Conservation (phyloP, 2,113 vertebrate genomes). For the Falcunculus frontatus region DNA sequence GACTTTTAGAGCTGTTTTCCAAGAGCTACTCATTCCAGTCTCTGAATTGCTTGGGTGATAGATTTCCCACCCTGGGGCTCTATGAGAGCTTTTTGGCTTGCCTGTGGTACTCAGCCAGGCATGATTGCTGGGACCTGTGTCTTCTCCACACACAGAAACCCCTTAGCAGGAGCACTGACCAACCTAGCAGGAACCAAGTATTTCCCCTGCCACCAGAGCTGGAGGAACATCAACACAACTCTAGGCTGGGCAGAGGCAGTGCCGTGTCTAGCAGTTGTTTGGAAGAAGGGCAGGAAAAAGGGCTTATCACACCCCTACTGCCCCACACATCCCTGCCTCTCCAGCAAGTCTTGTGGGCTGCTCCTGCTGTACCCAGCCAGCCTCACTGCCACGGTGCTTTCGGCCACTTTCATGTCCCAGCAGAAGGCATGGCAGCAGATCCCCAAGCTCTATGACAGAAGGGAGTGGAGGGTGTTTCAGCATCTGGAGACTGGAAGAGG, state of each 20-base stretch:
- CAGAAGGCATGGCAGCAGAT: not conserved
- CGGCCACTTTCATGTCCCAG: not conserved
- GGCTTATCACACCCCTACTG: fast-evolving
- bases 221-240: not conserved
- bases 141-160: not conserved
- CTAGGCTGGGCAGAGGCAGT: not conserved
- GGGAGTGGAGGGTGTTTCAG: not conserved
- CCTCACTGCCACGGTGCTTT: not conserved
- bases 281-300: not conserved
- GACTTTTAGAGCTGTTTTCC: not conserved
- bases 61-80: not conserved
- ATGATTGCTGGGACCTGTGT: too few relatives aligned
- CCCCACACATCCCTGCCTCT: not conserved
- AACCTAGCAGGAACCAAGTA: not conserved
- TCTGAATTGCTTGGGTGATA: fast-evolving
- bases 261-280: fast-evolving
- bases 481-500: not conserved
- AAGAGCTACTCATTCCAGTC: not conserved
- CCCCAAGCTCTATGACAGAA: not conserved
- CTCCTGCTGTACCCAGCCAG: not conserved
- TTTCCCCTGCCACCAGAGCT: not conserved
- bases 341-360: not conserved
- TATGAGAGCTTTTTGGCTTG: not conserved
- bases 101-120: not conserved
- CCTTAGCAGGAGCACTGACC: not conserved